phyloP scores from a whole-genome alignment of 23 tunicate genomes.

The Styela clava region DNA sequence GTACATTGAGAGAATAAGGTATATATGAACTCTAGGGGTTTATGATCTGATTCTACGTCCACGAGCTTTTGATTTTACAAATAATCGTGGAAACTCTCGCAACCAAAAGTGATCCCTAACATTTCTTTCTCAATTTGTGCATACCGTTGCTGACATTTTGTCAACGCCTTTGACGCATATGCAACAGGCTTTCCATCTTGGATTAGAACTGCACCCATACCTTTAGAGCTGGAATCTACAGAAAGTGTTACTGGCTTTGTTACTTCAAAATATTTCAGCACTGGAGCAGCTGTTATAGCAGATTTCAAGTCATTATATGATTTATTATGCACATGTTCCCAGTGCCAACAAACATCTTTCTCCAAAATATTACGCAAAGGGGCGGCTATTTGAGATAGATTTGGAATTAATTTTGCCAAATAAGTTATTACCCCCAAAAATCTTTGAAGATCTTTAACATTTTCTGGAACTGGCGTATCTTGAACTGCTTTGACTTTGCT shows the following conservation, averaged over 20 bases:
- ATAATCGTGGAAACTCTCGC: not conserved
- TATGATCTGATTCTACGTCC: constrained; percentile 35
- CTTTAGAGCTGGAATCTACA: not conserved
- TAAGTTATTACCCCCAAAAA: not conserved
- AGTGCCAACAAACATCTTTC: not conserved
- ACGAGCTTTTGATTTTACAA: not conserved
- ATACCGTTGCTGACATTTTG: not conserved
- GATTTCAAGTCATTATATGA: not conserved
- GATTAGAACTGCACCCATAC: not conserved
- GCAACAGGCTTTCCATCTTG: not conserved
- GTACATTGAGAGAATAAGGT: constrained; percentile 32
- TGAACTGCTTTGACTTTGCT: not conserved
- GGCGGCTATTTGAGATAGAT: not conserved
- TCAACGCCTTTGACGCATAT: not conserved
- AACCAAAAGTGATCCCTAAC: not conserved
- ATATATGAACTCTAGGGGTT: constrained; percentile 47
- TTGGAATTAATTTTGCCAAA: not conserved
- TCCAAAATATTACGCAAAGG: not conserved
- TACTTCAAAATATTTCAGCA: constrained; percentile 10
- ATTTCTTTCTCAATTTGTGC: not conserved
- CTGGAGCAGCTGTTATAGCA: not conserved
- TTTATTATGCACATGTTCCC: not conserved
- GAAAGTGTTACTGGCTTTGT: not conserved
- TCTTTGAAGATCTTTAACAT: not conserved
- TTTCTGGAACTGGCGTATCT: not conserved